These are phyloP conservation scores for Arrhopalites spinosus DNA, from an alignment of 2,888 invertebrate species.

Conservation along the genomic window DNA sequence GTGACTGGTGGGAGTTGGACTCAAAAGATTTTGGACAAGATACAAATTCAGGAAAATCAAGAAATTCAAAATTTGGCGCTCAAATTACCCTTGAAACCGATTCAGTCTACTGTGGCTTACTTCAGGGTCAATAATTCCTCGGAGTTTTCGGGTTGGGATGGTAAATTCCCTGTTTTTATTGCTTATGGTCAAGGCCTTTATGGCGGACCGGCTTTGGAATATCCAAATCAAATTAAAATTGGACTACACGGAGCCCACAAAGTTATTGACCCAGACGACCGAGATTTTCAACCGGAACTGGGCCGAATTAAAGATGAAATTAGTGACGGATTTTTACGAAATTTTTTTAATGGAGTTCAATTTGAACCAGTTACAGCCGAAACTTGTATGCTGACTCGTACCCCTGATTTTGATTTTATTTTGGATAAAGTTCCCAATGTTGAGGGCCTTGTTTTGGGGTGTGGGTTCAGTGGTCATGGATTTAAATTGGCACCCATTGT, in stretches of 20 bases:
- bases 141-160: conserved; percentile 33
- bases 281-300: conserved; percentile 39
- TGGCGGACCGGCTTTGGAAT: conserved; percentile 51
- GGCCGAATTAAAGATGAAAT: conserved; percentile 34
- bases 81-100: conserved; percentile 43
- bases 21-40: conserved; percentile 42
- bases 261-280: conserved; percentile 42
- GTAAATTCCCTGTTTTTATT: conserved; percentile 51
- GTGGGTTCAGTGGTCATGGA: conserved; percentile 53
- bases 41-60: neutral
- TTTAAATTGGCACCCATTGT: conserved; percentile 42
- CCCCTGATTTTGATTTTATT: conserved; percentile 50
- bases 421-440: conserved; percentile 43
- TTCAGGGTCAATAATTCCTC: conserved; percentile 47
- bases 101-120: conserved; percentile 45
- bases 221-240: conserved; percentile 44
- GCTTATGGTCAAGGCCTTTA: conserved; percentile 42
- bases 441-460: conserved; percentile 41
- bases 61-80: neutral
- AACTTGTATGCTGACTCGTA: conserved; percentile 49
- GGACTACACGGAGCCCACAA: conserved; percentile 40
- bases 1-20: conserved; percentile 52
- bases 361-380: conserved; percentile 36
- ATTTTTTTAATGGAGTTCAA: conserved; percentile 41
- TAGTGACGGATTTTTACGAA: conserved; percentile 40